Base-by-base conservation (phyloP, 2,113 vertebrate genomes). In the Perccottus glenii region DNA sequence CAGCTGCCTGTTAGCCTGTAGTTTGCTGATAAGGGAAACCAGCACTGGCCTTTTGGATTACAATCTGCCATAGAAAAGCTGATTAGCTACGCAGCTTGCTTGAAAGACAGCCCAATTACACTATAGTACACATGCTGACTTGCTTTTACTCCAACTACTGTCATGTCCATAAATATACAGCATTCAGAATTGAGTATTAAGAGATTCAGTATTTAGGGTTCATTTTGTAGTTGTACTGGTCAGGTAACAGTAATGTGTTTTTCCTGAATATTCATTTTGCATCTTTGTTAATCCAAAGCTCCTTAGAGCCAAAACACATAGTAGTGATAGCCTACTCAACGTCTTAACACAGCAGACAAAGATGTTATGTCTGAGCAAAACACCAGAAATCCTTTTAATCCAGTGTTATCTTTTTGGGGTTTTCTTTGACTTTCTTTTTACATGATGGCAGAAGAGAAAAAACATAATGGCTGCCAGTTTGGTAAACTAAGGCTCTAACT, bases 11-110 rank as follows among this genome's bases (percentile, higher is more conserved):
- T 84, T 58, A 81, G 85, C 15, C 77, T 76, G 44, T 12, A 73
- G 68, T 72, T 82, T 73, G 73, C 61, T 85, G 81, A 89, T 89
- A 84, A 84, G 68, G 78, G 73, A 89, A 87, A 83, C 81, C 83
- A 69, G 77, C 73, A 46, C 73, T 75, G 72, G 85, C 83, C 85
- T 81, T 87, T 78, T 72, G 87, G 89, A 91, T 91, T 89, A 92
- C 76, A 77, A 80, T 75, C 83, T 73, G 75, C 77, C 65, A 64
- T 5, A 75, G 78, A 51, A 91, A 88, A 91, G 90, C 89, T 86
- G 88, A 90, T 92, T 91, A 91, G 72, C 73, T 51, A n/a, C 8
- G 52, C 5, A 9, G 76, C 81, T 87, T 67, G 75, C 65, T 75
- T 73, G 61, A 67, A 88, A 65, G 86, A 78, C 84, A 80, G 67